Evolutionary conservation across 37 sponge, comb jelly and placozoan species (phyloP), one percentile per base, ranked within the genome.

Genomic region (Cliona cf. orientalis): DNA sequence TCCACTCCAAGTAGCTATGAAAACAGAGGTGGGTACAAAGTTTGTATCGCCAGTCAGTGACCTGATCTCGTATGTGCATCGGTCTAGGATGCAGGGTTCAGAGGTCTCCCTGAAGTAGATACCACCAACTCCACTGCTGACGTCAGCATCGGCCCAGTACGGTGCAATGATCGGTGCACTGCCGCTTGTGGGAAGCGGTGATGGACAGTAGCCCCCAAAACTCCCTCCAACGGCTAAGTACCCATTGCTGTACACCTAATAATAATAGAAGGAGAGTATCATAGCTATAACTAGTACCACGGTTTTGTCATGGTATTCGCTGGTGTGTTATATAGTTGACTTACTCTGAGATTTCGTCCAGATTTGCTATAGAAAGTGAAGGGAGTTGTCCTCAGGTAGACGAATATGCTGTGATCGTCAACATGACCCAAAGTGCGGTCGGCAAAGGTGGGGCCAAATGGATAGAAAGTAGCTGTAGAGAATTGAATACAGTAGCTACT

Each of bases 211-310:
- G 32, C 66, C 32, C 2, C 66, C 66, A 33, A 21, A n/a, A 33
- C 32, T 31, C 35, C 66, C 35, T 34, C 66, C 32, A 32, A 65
- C 35, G 19, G 66, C 19, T 36, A 65, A 2, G 66, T 65, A 65
- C 35, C 66, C 66, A 65, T 65, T 65, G 66, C 32, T 65, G 66
- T 65, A 65, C 26, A 65, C 66, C 66, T 65, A 32, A 32, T 31
- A 4, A 6, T 4, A 32, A n/a, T n/a, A 28, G 6, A 65, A 33
- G 4, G 6, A 31, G 66, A n/a, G n/a, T n/a, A n/a, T n/a, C n/a
- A n/a, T n/a, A n/a, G n/a, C n/a, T n/a, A n/a, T n/a, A n/a, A 3
- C 23, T 2, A 28, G 59, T 58, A 58, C 9, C 9, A 58, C 3
- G 9, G 23, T 3, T 28, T 6, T n/a, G n/a, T n/a, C n/a, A n/a